phyloP scores from a whole-genome alignment of 2,888 invertebrate species.

The Ptilodon capucinus region DNA sequence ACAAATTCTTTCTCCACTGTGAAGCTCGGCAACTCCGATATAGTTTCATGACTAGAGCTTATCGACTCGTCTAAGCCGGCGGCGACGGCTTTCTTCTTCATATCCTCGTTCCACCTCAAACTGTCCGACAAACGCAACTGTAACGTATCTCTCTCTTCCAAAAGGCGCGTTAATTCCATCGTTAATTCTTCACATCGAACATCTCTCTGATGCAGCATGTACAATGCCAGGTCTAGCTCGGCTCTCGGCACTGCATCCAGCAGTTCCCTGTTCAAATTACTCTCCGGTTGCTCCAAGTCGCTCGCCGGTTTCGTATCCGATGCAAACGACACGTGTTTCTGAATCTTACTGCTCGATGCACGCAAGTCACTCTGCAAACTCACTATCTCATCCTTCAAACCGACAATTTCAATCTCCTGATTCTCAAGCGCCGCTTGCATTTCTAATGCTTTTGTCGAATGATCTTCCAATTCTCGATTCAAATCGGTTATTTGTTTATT shows the following conservation, averaged over 20 bases:
- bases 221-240: slow-evolving; percentile 90
- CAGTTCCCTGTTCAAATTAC: slow-evolving; percentile 50
- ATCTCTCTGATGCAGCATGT: slow-evolving; percentile 93
- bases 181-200: slow-evolving; percentile 94
- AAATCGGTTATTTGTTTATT: slow-evolving; percentile 80
- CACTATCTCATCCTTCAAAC: slow-evolving; percentile 86
- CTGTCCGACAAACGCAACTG: slow-evolving; percentile 92
- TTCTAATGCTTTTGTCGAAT: slow-evolving; percentile 80
- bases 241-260: slow-evolving; percentile 78
- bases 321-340: slow-evolving; percentile 74
- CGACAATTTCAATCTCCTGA: slow-evolving; percentile 88
- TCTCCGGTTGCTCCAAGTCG: slow-evolving; percentile 37
- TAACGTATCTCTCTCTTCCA: slow-evolving; percentile 93
- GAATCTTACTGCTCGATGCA: slow-evolving; percentile 59
- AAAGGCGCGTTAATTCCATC: slow-evolving; percentile 89
- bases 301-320: slow-evolving; percentile 65
- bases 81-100: slow-evolving; percentile 54
- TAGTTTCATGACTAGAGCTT: slow-evolving; percentile 52
- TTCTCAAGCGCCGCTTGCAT: slow-evolving; percentile 84
- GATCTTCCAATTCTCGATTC: slow-evolving; percentile 76
- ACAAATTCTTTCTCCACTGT: slow-evolving; percentile 61
- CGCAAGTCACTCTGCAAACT: slow-evolving; percentile 55
- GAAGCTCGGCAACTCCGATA: slow-evolving; percentile 55
- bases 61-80: slow-evolving; percentile 51
- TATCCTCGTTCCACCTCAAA: slow-evolving; percentile 86